Evolutionary conservation across 2,888 invertebrate genomes (phyloP).

Genomic region (Polydrusus tereticollis): DNA sequence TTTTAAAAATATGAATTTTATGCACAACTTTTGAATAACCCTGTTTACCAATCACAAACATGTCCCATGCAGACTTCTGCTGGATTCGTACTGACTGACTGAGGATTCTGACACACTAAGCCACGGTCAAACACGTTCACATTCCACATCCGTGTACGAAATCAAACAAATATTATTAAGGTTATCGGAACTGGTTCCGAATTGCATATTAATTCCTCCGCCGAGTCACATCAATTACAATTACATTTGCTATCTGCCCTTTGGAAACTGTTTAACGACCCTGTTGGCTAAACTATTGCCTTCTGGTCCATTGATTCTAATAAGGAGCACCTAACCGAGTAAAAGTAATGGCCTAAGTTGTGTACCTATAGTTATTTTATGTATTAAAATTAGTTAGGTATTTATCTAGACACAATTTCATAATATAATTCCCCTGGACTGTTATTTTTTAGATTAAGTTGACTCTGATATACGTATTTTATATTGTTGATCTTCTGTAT

Average conservation of each 20-base stretch:
- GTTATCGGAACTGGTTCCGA: conserved; percentile 13
- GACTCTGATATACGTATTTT: no score
- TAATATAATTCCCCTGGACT: no score
- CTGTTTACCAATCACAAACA: no score
- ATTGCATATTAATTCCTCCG: conserved; percentile 35
- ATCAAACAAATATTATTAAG: not conserved
- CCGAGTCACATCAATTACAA: conserved; percentile 41
- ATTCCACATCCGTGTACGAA: not conserved
- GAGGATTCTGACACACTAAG: no score
- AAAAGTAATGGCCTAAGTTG: conserved; percentile 43
- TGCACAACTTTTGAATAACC: no score
- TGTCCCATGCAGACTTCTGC: no score
- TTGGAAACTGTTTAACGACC: conserved; percentile 45
- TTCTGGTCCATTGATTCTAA: conserved; percentile 45
- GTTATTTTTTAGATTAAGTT: no score
- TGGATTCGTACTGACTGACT: no score
- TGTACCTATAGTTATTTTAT: conserved; percentile 26
- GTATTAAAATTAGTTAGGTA: conserved; percentile 22
- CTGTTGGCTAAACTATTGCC: conserved; percentile 40
- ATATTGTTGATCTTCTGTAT: no score
- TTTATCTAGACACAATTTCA: not conserved
- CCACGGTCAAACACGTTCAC: no score
- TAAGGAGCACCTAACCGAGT: conserved; percentile 29
- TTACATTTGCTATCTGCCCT: conserved; percentile 46
- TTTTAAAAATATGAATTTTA: no score